Percentiles rank a stretch among this genome's conserved stretches.
Evolutionary conservation across 2,888 invertebrate species (phyloP).

Genomic region (Schizaphis graminum): DNA sequence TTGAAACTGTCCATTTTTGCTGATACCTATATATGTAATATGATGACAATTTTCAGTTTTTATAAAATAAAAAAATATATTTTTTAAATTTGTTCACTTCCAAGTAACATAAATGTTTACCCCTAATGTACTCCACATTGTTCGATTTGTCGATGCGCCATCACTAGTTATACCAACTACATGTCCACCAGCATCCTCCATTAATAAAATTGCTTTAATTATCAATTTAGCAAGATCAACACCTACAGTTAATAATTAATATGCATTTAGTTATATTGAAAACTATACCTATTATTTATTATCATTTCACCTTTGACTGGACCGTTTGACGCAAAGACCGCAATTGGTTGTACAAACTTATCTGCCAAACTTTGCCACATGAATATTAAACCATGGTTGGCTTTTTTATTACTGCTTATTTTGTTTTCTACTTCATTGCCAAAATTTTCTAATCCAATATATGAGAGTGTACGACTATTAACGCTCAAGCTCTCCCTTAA

Average conservation of each 20-base stretch:
- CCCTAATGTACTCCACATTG: conserved; percentile 9
- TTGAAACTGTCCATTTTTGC: background rate
- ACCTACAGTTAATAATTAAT: background rate
- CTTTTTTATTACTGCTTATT: background rate
- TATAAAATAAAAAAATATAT: too few species aligned
- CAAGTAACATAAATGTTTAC: background rate
- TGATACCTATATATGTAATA: too few species aligned
- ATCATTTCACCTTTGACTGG: background rate
- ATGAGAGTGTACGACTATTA: background rate
- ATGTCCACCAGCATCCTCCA: background rate
- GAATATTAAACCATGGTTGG: background rate
- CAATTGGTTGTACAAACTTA: background rate
- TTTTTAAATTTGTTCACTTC: too few species aligned
- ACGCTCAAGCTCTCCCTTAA: background rate
- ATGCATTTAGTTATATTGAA: background rate
- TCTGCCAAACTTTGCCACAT: too few species aligned
- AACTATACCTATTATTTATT: background rate
- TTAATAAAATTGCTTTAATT: background rate
- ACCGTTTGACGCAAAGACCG: background rate
- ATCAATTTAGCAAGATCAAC: background rate
- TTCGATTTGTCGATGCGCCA: background rate
- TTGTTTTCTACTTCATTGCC: background rate
- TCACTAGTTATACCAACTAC: background rate
- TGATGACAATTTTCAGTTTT: too few species aligned
- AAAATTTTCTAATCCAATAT: background rate